Percentiles rank a stretch among this genome's conserved stretches.
These are phyloP conservation scores for Drosophila equinoxialis DNA, from an alignment of 1,140 invertebrate species.

Conservation along the genomic window DNA sequence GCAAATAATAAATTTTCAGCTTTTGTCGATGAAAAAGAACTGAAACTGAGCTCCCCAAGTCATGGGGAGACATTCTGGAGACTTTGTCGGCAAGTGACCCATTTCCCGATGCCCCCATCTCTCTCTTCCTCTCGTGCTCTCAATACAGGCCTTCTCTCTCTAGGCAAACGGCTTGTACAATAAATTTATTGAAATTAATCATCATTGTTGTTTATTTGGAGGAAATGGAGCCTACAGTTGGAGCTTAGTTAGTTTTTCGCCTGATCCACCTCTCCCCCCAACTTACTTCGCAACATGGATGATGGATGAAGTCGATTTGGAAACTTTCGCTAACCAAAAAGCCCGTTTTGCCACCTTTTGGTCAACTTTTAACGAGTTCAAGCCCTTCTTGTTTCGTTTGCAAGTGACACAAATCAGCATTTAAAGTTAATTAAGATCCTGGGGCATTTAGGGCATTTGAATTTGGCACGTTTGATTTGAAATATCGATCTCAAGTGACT, in stretches of 20 bases:
- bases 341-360: slow-evolving; percentile 18
- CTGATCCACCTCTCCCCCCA: neutral
- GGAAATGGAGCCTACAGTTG: neutral
- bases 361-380: slow-evolving; percentile 27
- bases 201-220: slow-evolving; percentile 36
- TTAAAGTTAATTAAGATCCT: slow-evolving; percentile 57
- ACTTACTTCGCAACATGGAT: slow-evolving; percentile 9
- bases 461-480: slow-evolving; percentile 62
- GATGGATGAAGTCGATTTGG: slow-evolving; percentile 69
- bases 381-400: slow-evolving; percentile 9
- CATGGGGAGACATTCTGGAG: slow-evolving; percentile 67
- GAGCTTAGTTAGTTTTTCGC: slow-evolving; percentile 38
- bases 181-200: slow-evolving; percentile 80
- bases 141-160: neutral
- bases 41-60: neutral
- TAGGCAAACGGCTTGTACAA: slow-evolving; percentile 47
- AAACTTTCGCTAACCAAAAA: slow-evolving; percentile 5
- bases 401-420: slow-evolving; percentile 16
- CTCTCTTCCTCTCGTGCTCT: neutral
- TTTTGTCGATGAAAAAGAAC: slow-evolving; percentile 17
- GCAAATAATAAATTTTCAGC: slow-evolving; percentile 77
- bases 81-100: slow-evolving; percentile 69
- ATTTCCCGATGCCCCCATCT: slow-evolving; percentile 41
- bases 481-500: slow-evolving; percentile 50
- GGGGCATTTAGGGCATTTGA: neutral